Conservation (phyloP, 35 echinoderm and acorn worm genomes). For the Nesometra sesokonis region DNA sequence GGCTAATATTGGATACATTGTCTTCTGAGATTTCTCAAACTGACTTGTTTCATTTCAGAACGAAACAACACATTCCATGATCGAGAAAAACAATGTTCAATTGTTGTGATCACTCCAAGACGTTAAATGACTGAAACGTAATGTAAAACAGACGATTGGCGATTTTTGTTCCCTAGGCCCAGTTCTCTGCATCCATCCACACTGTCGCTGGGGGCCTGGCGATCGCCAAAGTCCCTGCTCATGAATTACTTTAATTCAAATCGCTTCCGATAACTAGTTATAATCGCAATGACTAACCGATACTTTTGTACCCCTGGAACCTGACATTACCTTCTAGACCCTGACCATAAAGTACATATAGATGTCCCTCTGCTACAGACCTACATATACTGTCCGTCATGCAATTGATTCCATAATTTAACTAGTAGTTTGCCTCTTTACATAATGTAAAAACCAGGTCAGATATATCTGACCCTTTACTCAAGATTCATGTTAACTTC, state of each 20-base stretch:
- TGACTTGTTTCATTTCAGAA: background rate
- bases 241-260: background rate
- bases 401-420: background rate
- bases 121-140: background rate
- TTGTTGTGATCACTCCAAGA: background rate
- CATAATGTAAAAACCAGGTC: background rate
- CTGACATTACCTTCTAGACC: background rate
- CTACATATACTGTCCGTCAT: background rate
- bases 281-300: background rate
- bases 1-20: background rate
- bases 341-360: background rate
- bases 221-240: background rate
- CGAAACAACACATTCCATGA: background rate
- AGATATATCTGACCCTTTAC: background rate
- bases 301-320: background rate
- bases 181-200: background rate
- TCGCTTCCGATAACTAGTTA: background rate
- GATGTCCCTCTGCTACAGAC: background rate
- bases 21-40: background rate
- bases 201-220: background rate
- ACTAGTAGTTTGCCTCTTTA: background rate
- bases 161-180: background rate
- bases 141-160: background rate
- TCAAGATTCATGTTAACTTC: no score
- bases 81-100: background rate